Conservation (phyloP, 2,113 vertebrate genomes). For the Corythornis vintsioides region DNA sequence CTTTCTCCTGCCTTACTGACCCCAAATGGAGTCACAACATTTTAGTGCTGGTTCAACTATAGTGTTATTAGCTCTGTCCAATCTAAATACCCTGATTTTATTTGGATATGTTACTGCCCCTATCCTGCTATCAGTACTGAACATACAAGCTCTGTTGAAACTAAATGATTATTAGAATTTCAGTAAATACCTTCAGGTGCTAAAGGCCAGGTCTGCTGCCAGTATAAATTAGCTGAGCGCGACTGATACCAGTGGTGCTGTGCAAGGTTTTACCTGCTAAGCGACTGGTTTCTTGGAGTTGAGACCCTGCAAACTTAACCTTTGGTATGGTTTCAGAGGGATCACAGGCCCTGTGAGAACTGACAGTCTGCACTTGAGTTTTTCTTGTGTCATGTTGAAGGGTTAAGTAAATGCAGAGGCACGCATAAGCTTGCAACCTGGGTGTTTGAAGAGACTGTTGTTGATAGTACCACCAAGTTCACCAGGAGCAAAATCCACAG, state of each 20-base stretch:
- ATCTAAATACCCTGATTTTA: not conserved
- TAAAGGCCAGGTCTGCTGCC: not conserved
- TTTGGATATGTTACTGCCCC: not conserved
- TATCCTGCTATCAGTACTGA: not conserved
- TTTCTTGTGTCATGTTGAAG: not conserved
- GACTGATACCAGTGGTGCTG: not conserved
- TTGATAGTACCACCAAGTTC: constrained; percentile 11
- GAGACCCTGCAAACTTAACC: not conserved
- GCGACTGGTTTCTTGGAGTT: not conserved
- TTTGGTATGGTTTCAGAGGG: not conserved
- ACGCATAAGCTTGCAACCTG: not conserved
- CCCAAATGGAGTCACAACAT: not conserved
- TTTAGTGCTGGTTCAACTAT: not conserved
- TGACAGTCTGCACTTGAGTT: rapidly evolving
- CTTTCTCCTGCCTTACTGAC: not conserved
- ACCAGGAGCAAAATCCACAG: constrained; percentile 20
- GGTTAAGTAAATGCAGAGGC: not conserved
- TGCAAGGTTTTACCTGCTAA: not conserved
- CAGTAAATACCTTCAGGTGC: not conserved
- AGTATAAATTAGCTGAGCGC: not conserved
- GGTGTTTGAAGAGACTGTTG: not conserved
- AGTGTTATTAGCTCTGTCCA: not conserved
- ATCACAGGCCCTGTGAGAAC: not conserved
- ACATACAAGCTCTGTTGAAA: not conserved
- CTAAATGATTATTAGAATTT: not conserved